These are phyloP conservation scores for Montipora foliosa DNA, from an alignment of 64 coral and sea anemone genomes.

Conservation along the genomic window DNA sequence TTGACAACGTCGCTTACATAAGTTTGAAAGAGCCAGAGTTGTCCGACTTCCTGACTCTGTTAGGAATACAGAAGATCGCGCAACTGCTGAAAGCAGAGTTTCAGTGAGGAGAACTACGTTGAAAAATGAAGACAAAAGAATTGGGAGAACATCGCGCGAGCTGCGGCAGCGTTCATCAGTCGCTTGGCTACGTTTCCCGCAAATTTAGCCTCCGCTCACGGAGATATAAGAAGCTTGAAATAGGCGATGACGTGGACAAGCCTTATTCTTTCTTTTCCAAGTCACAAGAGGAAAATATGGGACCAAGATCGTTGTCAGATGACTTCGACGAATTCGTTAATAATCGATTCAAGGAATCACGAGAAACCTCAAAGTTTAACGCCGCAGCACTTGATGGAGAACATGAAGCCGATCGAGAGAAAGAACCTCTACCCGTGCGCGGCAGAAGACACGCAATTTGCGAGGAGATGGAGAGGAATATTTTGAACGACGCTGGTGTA, in stretches of 20 bases:
- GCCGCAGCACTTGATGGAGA: neutral
- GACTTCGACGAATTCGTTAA: conserved; percentile 26
- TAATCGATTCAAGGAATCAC: neutral
- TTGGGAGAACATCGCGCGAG: neutral
- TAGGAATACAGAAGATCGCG: neutral
- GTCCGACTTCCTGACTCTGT: conserved; percentile 32
- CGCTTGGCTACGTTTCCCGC: conserved; percentile 5
- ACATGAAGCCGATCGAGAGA: neutral
- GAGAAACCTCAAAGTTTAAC: conserved; percentile 14
- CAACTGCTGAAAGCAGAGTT: neutral
- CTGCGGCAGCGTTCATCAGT: neutral
- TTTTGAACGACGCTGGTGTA: conserved; percentile 29
- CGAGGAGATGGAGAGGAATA: conserved; percentile 55
- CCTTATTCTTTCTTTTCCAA: neutral
- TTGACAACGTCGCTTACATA: neutral
- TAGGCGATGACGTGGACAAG: neutral
- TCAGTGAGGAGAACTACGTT: neutral
- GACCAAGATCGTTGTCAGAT: neutral
- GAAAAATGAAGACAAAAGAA: conserved; percentile 11
- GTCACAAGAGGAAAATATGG: conserved; percentile 1
- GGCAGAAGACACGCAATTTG: conserved; percentile 56
- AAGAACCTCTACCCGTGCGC: neutral
- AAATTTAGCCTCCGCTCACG: conserved; percentile 23
- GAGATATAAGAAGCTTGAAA: conserved; percentile 24
- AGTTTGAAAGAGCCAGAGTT: neutral